A percentile compares a stretch with the other conserved stretches of the same genome.
These are phyloP conservation scores for Cheilosia variabilis DNA, from an alignment of 2,888 invertebrate species.

Conservation along the genomic window DNA sequence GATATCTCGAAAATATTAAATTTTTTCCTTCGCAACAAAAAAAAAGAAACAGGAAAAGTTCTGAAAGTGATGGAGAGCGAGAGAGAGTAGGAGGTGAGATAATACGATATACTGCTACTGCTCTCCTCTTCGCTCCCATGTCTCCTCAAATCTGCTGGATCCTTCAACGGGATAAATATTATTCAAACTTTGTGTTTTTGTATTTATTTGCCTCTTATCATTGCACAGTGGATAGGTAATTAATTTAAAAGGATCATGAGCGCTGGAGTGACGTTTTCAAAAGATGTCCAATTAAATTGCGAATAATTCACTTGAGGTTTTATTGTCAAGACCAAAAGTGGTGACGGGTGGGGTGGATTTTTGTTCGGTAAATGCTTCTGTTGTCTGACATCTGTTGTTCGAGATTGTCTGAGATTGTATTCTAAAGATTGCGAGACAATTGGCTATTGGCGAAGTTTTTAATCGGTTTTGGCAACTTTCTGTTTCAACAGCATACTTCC, in stretches of 20 bases:
- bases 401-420: slow-evolving; percentile 16
- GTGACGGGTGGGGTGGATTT: background rate
- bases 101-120: background rate
- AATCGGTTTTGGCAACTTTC: background rate
- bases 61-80: background rate
- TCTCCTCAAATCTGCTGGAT: slow-evolving; percentile 42
- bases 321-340: background rate
- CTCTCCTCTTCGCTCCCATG: background rate
- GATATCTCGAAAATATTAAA: slow-evolving; percentile 35
- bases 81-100: background rate
- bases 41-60: background rate
- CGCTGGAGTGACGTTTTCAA: slow-evolving; percentile 16
- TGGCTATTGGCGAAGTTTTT: slow-evolving; percentile 8
- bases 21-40: slow-evolving; percentile 10
- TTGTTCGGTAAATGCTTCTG: background rate
- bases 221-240: slow-evolving; percentile 42
- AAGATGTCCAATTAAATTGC: slow-evolving; percentile 25
- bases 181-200: slow-evolving; percentile 40
- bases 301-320: background rate
- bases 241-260: slow-evolving; percentile 61
- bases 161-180: slow-evolving; percentile 59
- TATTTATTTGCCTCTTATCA: slow-evolving; percentile 1
- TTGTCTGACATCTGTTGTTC: background rate
- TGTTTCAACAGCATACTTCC: background rate
- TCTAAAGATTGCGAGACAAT: background rate